Evolutionary conservation across 2,888 invertebrate species (phyloP), one percentile per base, ranked within the genome.

Genomic region (Lymantria dispar): DNA sequence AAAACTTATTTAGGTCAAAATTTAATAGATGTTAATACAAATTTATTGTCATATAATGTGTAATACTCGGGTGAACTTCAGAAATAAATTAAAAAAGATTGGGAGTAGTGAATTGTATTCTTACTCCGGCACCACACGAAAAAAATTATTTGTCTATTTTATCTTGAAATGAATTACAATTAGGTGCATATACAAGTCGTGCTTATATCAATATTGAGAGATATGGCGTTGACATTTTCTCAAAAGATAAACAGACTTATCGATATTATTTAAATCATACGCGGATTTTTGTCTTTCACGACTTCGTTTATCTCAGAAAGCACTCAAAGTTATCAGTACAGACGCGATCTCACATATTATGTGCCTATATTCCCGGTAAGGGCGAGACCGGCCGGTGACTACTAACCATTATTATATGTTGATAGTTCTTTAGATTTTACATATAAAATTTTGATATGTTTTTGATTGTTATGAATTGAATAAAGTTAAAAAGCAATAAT

Each of bases 291-390:
- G 74, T 73, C 70, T 64, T 59, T 62, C 70, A 71, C 70, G 72
- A 64, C 63, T 56, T 54, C 45, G 8, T 30, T 68, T 83, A 84
- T 83, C 84, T 76, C 64, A 62, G 72, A 83, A 80, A 84, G 83
- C 84, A 85, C 84, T 85, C 82, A 61, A 67, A 50, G 62, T 71
- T 84, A 85, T 85, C 83, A 58, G 76, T 11, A 30, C 45, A 48
- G 54, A 42, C 56, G 50, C 69, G 60, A 67, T 67, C 66, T 82
- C 72, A 66, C 66, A 72, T 73, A 69, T 64, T 67, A 68, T 62
- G 64, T 60, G 56, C 56, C 55, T 60, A 58, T 61, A 60, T 58
- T 50, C 56, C 50, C 48, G 48, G 48, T 72, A 69, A 78, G 60
- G 76, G 60, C 49, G 54, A 50, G 56, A 45, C 29, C 30, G 42